A percentile compares a stretch with the other conserved stretches of the same genome.
Conservation (phyloP, 2,113 vertebrate genomes). For the Sula dactylatra region DNA sequence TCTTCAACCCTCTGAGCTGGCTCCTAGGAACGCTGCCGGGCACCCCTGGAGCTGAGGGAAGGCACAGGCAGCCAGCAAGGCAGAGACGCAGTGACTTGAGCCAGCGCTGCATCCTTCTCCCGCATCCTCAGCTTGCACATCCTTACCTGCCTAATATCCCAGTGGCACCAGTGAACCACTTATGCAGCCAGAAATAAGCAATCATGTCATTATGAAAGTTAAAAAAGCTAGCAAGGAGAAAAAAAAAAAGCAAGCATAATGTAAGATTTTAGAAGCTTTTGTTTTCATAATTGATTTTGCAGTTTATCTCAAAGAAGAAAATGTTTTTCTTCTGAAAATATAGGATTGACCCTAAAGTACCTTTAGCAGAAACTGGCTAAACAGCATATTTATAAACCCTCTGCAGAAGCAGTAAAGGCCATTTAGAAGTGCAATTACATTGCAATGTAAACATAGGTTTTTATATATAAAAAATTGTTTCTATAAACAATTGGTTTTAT, state of each 20-base stretch:
- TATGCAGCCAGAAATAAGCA: not conserved
- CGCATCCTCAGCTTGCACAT: not conserved
- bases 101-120: rapidly evolving
- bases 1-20: not conserved
- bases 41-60: not conserved
- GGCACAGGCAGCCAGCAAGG: not conserved
- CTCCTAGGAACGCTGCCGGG: not conserved
- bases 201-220: not conserved
- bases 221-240: not conserved
- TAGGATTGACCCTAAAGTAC: not conserved
- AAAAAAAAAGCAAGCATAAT: not conserved
- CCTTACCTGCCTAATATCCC: not conserved
- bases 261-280: not conserved
- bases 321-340: not conserved
- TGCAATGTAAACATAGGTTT: not conserved
- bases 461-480: not conserved
- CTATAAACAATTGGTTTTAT: not conserved
- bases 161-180: not conserved
- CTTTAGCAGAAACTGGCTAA: not conserved
- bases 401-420: not conserved
- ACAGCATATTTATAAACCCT: not conserved
- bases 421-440: not conserved
- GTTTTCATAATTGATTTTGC: constrained; percentile 8
- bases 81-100: not conserved
- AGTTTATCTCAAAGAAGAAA: not conserved